Conservation (phyloP, 2,888 invertebrate species). For the Cybosia mesomella region DNA sequence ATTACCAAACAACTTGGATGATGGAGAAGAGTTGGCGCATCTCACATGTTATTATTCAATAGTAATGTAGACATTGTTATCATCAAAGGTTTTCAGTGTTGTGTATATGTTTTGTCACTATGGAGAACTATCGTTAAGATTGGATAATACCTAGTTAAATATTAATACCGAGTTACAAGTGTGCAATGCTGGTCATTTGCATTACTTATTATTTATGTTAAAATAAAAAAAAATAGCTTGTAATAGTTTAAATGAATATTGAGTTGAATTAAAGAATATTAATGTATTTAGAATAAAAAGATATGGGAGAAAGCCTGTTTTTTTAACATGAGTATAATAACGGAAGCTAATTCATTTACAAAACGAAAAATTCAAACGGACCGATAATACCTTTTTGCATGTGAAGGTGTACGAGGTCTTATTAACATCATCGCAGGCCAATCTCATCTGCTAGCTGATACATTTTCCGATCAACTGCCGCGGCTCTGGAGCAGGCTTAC, state of each 20-base stretch:
- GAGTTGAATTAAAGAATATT: conserved; percentile 87
- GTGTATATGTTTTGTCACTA: conserved; percentile 77
- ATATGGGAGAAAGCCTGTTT: conserved; percentile 80
- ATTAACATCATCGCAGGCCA: no score
- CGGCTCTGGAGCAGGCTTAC: no score
- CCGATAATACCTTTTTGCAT: no score
- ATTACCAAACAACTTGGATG: conserved; percentile 50
- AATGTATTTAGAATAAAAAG: conserved; percentile 88
- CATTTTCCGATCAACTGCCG: no score
- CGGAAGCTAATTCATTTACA: no score
- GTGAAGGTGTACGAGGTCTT: no score
- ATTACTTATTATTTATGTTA: conserved; percentile 86
- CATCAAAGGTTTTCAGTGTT: conserved; percentile 75
- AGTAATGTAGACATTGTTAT: conserved; percentile 62
- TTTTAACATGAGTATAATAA: no score
- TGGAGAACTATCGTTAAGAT: conserved; percentile 82
- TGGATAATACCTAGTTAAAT: conserved; percentile 82
- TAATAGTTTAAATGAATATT: conserved; percentile 87
- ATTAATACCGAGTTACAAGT: conserved; percentile 83
- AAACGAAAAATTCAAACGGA: no score
- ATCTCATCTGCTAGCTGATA: no score
- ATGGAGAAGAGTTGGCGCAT: conserved; percentile 25
- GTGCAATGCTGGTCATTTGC: conserved; percentile 87
- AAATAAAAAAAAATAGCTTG: conserved; percentile 84
- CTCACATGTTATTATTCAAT: conserved; percentile 52